Evolutionary conservation across 2,797 vertebrate genomes (phyloP).

Genomic region (Xenops minutus): DNA sequence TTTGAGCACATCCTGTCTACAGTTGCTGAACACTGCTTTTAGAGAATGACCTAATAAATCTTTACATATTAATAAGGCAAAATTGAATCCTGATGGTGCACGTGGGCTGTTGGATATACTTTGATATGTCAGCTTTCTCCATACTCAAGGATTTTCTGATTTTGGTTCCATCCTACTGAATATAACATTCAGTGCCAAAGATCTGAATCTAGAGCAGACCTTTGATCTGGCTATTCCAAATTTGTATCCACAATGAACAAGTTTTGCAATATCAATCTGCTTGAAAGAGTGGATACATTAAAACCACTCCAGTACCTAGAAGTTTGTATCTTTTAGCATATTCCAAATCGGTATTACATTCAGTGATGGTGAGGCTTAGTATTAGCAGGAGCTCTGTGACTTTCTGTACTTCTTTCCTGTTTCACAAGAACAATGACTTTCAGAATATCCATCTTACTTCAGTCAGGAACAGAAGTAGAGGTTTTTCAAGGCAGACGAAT

Average conservation of each 20-base stretch:
- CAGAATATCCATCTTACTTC: conserved; percentile 12
- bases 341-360: not conserved
- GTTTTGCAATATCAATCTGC: not conserved
- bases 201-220: not conserved
- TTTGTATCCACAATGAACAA: not conserved
- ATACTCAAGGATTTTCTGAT: not conserved
- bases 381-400: not conserved
- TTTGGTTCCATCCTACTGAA: not conserved
- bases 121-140: not conserved
- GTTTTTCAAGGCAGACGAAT: conserved; percentile 53
- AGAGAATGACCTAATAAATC: not conserved
- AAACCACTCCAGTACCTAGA: not conserved
- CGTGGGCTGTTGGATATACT: not conserved
- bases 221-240: not conserved
- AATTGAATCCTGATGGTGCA: not conserved
- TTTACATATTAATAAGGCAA: not conserved
- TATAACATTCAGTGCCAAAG: not conserved
- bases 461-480: not conserved
- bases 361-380: not conserved
- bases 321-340: not conserved
- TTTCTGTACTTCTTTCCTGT: not conserved
- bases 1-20: not conserved
- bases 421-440: not conserved
- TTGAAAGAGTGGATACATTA: not conserved
- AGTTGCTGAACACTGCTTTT: not conserved